phyloP scores from a whole-genome alignment of 2,888 invertebrate genomes.

The Hirtodrosophila cameraria region DNA sequence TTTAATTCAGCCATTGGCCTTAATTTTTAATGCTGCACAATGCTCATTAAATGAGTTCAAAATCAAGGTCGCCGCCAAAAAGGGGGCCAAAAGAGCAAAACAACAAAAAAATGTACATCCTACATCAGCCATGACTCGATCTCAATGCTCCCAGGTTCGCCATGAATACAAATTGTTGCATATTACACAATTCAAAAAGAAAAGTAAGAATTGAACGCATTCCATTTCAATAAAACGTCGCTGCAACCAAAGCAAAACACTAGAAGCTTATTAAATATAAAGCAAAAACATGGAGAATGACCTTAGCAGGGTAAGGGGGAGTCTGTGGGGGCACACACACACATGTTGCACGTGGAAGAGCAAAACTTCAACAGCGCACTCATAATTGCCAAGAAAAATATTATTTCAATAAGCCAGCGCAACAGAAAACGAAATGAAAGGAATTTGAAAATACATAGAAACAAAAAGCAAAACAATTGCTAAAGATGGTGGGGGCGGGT shows the following conservation, averaged over 20 bases:
- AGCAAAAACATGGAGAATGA: slow-evolving; percentile 49
- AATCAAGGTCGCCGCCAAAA: slow-evolving; percentile 66
- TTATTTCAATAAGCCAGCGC: slow-evolving; percentile 52
- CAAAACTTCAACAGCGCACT: slow-evolving; percentile 46
- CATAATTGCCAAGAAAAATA: slow-evolving; percentile 67
- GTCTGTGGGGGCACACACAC: slow-evolving; percentile 11
- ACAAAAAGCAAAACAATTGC: slow-evolving; percentile 43
- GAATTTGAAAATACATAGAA: slow-evolving; percentile 52
- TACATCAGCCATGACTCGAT: slow-evolving; percentile 48
- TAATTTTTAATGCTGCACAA: slow-evolving; percentile 54
- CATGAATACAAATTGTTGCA: slow-evolving; percentile 77
- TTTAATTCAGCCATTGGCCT: slow-evolving; percentile 53
- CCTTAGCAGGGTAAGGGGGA: slow-evolving; percentile 36
- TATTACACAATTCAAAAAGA: slow-evolving; percentile 40
- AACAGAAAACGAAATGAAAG: slow-evolving; percentile 53
- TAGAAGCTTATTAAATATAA: slow-evolving; percentile 58
- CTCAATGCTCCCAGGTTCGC: slow-evolving; percentile 40
- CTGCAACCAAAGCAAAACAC: slow-evolving; percentile 48
- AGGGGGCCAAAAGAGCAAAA: not conserved
- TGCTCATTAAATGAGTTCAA: slow-evolving; percentile 67
- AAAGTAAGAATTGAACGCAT: slow-evolving; percentile 51
- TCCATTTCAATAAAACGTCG: slow-evolving; percentile 65
- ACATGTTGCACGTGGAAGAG: slow-evolving; percentile 46
- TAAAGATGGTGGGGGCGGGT: slow-evolving; percentile 19
- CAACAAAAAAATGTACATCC: slow-evolving; percentile 38